These are phyloP conservation scores for Chlorospingus flavigularis DNA, from an alignment of 2,797 vertebrate species.

Conservation along the genomic window DNA sequence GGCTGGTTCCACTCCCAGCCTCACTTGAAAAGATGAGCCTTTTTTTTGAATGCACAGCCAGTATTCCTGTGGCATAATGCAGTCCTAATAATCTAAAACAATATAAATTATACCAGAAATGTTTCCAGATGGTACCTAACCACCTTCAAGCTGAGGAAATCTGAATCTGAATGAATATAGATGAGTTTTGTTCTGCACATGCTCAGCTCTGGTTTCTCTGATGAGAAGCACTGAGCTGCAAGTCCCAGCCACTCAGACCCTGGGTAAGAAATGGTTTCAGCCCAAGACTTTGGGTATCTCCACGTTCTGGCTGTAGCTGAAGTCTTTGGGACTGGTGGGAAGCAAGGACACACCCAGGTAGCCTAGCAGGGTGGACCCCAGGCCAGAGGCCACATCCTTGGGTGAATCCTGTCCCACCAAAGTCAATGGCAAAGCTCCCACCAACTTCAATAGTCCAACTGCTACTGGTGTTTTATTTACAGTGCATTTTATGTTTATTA, in stretches of 20 bases:
- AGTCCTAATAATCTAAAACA: neutral
- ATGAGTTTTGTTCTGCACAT: neutral
- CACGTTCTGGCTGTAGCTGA: neutral
- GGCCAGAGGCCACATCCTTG: neutral
- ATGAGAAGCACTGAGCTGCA: neutral
- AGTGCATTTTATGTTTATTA: slow-evolving; percentile 17
- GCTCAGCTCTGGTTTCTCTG: rapidly evolving
- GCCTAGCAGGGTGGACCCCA: neutral
- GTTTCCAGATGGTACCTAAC: neutral
- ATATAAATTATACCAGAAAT: neutral
- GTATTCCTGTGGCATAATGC: neutral
- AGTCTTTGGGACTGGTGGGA: neutral
- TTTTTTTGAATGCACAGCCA: neutral
- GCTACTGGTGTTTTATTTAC: slow-evolving; percentile 26
- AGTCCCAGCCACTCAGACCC: rapidly evolving
- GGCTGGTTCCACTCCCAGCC: neutral
- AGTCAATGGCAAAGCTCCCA: neutral
- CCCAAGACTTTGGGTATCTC: neutral
- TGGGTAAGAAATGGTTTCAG: neutral
- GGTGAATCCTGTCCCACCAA: slow-evolving; percentile 21
- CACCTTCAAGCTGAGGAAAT: neutral
- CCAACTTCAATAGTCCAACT: slow-evolving; percentile 29
- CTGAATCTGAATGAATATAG: neutral
- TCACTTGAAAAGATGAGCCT: neutral
- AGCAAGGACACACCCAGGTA: neutral